Percentiles rank a stretch among this genome's conserved stretches.
These are phyloP conservation scores for Poliocrania exsul DNA, from an alignment of 2,797 vertebrate genomes.

Conservation along the genomic window DNA sequence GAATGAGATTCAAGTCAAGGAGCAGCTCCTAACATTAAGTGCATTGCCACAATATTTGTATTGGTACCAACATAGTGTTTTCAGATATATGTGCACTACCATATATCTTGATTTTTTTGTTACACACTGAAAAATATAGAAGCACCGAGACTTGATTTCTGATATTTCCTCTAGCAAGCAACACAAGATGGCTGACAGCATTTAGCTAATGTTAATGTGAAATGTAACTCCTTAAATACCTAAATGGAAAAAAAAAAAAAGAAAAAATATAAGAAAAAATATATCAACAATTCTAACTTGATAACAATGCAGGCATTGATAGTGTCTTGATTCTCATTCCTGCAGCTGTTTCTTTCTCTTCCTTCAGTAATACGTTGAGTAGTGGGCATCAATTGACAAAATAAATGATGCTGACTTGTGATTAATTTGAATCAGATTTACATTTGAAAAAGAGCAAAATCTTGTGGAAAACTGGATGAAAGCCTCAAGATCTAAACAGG, in stretches of 20 bases:
- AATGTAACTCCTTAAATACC: neutral
- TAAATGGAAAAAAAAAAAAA: neutral
- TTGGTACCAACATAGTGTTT: neutral
- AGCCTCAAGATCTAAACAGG: neutral
- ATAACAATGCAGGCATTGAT: neutral
- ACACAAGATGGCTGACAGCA: neutral
- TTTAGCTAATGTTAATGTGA: neutral
- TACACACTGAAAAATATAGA: neutral
- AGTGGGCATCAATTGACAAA: conserved; percentile 33
- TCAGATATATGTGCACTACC: neutral
- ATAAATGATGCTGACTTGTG: conserved; percentile 7
- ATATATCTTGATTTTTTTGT: neutral
- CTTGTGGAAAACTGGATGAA: conserved; percentile 6
- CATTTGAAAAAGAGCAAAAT: conserved; percentile 35
- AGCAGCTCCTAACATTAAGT: neutral
- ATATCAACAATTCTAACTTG: neutral
- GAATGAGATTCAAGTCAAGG: neutral
- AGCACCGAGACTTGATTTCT: neutral
- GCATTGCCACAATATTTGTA: neutral
- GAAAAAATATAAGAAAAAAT: neutral
- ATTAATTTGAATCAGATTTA: conserved; percentile 52
- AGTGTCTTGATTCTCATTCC: neutral
- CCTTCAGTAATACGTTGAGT: neutral
- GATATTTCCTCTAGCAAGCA: neutral
- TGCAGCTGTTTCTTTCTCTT: conserved; percentile 49